Evolutionary conservation across 2,113 vertebrate species (phyloP).

Genomic region (Oryzias javanicus): DNA sequence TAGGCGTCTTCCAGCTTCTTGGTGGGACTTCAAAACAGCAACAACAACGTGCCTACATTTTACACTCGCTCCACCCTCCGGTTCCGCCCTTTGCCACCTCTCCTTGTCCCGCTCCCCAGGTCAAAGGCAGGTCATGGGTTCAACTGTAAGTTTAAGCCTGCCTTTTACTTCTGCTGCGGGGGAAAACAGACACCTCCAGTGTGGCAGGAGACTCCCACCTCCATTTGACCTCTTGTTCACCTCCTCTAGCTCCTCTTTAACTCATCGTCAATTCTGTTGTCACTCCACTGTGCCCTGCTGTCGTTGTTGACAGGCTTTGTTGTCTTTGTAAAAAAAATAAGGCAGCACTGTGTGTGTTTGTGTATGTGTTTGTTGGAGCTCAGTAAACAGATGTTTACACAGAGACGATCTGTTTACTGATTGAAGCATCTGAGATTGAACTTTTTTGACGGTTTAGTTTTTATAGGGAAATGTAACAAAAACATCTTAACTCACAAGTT

Average conservation of each 20-base stretch:
- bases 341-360: constrained; percentile 60
- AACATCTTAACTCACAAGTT: not conserved
- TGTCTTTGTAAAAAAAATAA: constrained; percentile 57
- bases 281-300: constrained; percentile 50
- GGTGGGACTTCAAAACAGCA: constrained; percentile 82
- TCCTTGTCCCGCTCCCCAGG: constrained; percentile 58
- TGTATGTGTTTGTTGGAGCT: constrained; percentile 43
- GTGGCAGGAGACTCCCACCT: constrained; percentile 64
- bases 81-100: constrained; percentile 66
- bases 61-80: constrained; percentile 59
- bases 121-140: constrained; percentile 83
- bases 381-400: constrained; percentile 46
- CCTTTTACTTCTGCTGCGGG: constrained; percentile 61
- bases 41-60: constrained; percentile 75
- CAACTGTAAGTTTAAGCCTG: constrained; percentile 83
- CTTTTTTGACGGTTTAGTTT: constrained; percentile 10
- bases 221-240: constrained; percentile 68
- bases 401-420: constrained; percentile 37
- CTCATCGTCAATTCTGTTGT: constrained; percentile 64
- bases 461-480: not conserved
- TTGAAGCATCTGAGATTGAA: constrained; percentile 27
- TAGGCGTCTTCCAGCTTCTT: constrained; percentile 78
- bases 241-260: constrained; percentile 66
- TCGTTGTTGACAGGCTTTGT: constrained; percentile 55
- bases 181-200: constrained; percentile 68